These are phyloP conservation scores for Chelonus insularis DNA, from an alignment of 1,140 invertebrate species.

Conservation along the genomic window DNA sequence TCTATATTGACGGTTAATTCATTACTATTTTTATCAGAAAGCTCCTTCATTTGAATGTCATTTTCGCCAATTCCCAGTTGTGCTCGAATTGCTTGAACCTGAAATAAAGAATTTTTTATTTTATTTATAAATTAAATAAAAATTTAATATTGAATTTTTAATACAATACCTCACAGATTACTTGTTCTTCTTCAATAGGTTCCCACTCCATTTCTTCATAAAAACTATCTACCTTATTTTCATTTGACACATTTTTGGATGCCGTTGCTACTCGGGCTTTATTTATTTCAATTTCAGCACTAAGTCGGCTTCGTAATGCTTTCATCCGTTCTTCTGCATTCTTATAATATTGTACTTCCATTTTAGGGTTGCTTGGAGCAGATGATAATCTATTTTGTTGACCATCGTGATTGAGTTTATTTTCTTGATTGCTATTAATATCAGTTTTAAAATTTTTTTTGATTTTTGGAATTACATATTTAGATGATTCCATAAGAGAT, in stretches of 20 bases:
- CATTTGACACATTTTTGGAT: neutral
- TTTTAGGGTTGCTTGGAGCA: neutral
- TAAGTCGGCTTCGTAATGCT: constrained; percentile 22
- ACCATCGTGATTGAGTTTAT: neutral
- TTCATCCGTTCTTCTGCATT: constrained; percentile 30
- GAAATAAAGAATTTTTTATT: constrained; percentile 20
- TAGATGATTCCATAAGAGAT: too few species aligned
- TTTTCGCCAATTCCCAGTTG: constrained; percentile 33
- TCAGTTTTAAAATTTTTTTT: too few species aligned
- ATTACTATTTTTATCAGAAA: constrained; percentile 25
- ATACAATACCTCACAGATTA: constrained; percentile 42
- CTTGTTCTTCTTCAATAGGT: constrained; percentile 49
- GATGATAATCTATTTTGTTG: neutral
- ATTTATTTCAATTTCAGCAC: neutral
- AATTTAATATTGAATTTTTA: constrained; percentile 19
- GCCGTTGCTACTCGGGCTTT: neutral
- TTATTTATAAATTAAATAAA: constrained; percentile 11
- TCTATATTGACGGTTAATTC: constrained; percentile 24
- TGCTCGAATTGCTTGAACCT: constrained; percentile 44
- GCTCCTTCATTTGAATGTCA: constrained; percentile 16
- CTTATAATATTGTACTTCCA: constrained; percentile 27
- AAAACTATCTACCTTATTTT: constrained; percentile 4
- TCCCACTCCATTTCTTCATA: constrained; percentile 58
- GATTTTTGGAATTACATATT: too few species aligned
- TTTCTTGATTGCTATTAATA: too few species aligned